These are phyloP conservation scores for Nothura maculosa DNA, from an alignment of 2,797 vertebrate genomes.

Conservation along the genomic window DNA sequence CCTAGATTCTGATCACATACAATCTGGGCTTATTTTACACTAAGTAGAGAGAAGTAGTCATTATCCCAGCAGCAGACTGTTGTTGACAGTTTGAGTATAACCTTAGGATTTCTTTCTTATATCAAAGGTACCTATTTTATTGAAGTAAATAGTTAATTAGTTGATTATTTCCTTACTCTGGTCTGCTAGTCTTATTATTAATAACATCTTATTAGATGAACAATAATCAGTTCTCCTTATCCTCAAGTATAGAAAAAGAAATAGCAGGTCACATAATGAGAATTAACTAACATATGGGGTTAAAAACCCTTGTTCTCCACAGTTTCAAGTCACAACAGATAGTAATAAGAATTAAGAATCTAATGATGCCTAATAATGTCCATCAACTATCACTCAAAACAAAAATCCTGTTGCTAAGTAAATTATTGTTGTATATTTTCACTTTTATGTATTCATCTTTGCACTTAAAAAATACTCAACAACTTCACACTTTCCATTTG, in stretches of 20 bases:
- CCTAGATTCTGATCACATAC: neutral
- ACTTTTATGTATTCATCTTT: neutral
- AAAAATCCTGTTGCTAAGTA: neutral
- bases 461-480: neutral
- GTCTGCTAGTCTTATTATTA: neutral
- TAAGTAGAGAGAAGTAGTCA: neutral
- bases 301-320: neutral
- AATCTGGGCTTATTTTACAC: neutral
- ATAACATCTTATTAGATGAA: neutral
- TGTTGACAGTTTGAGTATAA: neutral
- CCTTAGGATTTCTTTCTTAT: neutral
- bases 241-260: neutral
- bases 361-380: neutral
- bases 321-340: neutral
- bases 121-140: neutral
- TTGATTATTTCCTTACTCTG: neutral
- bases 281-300: neutral
- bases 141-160: neutral
- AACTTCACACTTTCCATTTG: neutral
- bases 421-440: neutral
- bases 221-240: neutral
- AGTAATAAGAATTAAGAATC: neutral
- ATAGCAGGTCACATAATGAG: neutral
- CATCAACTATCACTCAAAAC: neutral
- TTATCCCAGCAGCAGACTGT: neutral